A percentile compares a stretch with the other conserved stretches of the same genome.
Evolutionary conservation across 2,797 vertebrate genomes (phyloP).

Genomic region (Miichthys miiuy): DNA sequence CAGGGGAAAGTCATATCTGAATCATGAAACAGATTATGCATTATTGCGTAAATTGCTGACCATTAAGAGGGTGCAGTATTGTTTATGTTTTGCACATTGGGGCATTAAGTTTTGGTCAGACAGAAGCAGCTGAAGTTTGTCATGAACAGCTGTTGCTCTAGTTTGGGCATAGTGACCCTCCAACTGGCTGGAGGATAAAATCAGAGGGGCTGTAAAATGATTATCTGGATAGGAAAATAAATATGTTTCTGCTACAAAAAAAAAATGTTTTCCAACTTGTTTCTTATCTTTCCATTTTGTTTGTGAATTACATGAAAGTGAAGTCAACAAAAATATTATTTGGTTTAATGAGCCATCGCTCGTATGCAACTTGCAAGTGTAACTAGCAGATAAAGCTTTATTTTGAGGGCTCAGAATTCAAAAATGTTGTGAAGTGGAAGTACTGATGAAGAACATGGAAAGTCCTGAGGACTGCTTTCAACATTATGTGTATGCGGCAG

Average conservation of each 20-base stretch:
- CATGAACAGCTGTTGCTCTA: not conserved
- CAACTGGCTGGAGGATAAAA: not conserved
- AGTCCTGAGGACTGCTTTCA: no score
- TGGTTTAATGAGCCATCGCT: not conserved
- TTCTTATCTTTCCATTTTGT: not conserved
- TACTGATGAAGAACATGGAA: not conserved
- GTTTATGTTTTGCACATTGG: not conserved
- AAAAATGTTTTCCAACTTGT: not conserved
- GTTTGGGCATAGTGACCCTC: not conserved
- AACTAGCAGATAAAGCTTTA: not conserved
- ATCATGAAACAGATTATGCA: conserved; percentile 6
- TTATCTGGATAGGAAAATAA: no score
- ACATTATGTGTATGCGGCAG: not conserved
- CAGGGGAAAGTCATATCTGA: conserved; percentile 4
- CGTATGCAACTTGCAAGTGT: not conserved
- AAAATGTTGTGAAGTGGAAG: not conserved
- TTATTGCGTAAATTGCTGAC: not conserved
- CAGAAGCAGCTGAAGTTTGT: not conserved
- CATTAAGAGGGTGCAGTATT: not conserved
- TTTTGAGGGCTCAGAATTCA: not conserved
- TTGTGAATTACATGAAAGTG: not conserved
- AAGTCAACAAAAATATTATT: not conserved
- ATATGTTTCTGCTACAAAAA: not conserved
- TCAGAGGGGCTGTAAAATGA: not conserved
- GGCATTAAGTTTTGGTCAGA: not conserved